Percentiles rank a stretch among this genome's conserved stretches.
phyloP scores from a whole-genome alignment of 2,888 invertebrate genomes.

The Luffia ferchaultella region DNA sequence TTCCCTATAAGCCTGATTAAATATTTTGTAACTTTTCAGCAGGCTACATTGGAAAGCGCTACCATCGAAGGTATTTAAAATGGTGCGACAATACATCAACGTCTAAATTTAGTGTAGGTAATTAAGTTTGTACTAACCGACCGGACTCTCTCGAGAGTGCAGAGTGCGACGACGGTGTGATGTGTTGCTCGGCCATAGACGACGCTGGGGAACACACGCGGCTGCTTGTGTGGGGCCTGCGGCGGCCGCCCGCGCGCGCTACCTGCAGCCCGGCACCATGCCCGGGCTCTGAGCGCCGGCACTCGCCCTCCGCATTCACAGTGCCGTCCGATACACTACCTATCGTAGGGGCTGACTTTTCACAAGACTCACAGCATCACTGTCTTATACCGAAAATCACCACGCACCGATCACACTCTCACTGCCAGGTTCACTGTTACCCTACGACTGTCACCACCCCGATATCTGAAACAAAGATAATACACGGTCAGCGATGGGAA shows the following conservation, averaged over 20 bases:
- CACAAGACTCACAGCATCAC: background rate
- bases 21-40: too few species aligned
- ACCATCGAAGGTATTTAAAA: too few species aligned
- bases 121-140: slow-evolving; percentile 32
- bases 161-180: slow-evolving; percentile 76
- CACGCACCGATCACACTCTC: slow-evolving; percentile 18
- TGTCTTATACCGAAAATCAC: background rate
- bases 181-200: slow-evolving; percentile 93
- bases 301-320: slow-evolving; percentile 46
- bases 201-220: slow-evolving; percentile 77
- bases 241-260: slow-evolving; percentile 66
- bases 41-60: too few species aligned
- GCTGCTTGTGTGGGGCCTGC: slow-evolving; percentile 63
- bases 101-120: too few species aligned
- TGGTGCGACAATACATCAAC: too few species aligned
- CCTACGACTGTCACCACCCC: slow-evolving; percentile 19
- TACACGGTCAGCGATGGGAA: slow-evolving; percentile 43
- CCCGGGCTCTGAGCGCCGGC: slow-evolving; percentile 53
- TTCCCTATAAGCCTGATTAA: too few species aligned
- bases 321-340: slow-evolving; percentile 25
- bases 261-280: slow-evolving; percentile 62
- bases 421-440: slow-evolving; percentile 21
- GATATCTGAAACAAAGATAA: slow-evolving; percentile 57
- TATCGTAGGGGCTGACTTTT: slow-evolving; percentile 15
- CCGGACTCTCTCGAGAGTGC: slow-evolving; percentile 75